These are phyloP conservation scores for Leptonema lineaticorne DNA, from an alignment of 1,140 invertebrate species.

Conservation along the genomic window DNA sequence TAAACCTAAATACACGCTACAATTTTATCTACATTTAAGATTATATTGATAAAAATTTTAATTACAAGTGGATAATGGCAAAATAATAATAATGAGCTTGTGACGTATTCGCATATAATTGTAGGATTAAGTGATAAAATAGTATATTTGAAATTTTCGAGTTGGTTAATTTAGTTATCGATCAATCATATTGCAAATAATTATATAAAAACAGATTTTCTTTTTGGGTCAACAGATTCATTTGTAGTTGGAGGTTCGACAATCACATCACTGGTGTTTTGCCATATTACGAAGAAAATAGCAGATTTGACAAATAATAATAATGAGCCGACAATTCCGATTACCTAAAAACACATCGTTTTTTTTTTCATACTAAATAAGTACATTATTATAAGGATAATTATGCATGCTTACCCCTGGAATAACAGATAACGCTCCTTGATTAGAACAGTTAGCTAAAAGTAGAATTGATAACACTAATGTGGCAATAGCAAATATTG, in stretches of 20 bases:
- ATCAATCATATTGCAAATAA: not conserved
- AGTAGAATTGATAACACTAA: slow-evolving; percentile 36
- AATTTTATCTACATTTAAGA: no score
- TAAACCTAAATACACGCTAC: no score
- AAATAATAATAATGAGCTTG: no score
- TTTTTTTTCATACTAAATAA: not conserved
- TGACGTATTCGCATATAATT: no score
- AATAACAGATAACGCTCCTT: slow-evolving; percentile 4
- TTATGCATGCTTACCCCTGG: slow-evolving; percentile 25
- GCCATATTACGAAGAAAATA: slow-evolving; percentile 34
- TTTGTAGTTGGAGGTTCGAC: slow-evolving; percentile 20
- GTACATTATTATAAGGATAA: not conserved
- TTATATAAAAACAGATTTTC: slow-evolving; percentile 35
- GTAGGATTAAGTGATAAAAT: no score
- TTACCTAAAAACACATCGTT: slow-evolving; percentile 23
- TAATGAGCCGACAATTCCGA: slow-evolving; percentile 34
- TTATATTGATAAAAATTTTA: no score
- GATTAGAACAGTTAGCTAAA: slow-evolving; percentile 28
- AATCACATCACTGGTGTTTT: slow-evolving; percentile 24
- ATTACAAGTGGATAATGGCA: no score
- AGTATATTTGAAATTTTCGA: no score
- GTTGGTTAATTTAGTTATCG: not conserved
- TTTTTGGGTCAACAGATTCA: not conserved
- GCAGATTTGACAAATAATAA: slow-evolving; percentile 29
- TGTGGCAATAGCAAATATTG: slow-evolving; percentile 26